phyloP scores from a whole-genome alignment of 2,888 invertebrate species.

The Rhagophthalmus giganteus region DNA sequence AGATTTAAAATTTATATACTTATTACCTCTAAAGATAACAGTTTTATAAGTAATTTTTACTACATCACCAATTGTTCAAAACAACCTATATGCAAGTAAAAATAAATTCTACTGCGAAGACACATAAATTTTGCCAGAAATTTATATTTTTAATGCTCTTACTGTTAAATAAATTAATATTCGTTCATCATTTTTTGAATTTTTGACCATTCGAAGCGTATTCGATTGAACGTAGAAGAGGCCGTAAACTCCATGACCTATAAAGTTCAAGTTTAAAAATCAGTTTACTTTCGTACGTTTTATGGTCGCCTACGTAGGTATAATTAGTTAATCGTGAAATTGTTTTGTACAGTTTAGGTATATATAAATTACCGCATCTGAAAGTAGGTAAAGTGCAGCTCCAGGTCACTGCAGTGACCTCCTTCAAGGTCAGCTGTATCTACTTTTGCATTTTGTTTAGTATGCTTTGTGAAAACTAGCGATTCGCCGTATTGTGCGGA shows the following conservation, averaged over 20 bases:
- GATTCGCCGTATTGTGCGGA: too few relatives aligned
- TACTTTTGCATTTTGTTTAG: conserved; percentile 39
- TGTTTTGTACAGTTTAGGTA: conserved; percentile 18
- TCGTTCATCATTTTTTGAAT: neutral
- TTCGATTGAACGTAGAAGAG: neutral
- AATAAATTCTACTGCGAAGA: neutral
- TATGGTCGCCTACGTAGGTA: neutral
- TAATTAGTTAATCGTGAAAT: conserved; percentile 1
- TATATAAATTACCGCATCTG: conserved; percentile 33
- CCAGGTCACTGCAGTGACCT: conserved; percentile 53
- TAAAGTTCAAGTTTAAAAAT: neutral
- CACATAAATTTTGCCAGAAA: neutral
- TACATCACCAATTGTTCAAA: neutral
- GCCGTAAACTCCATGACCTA: neutral
- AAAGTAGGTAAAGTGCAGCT: conserved; percentile 53
- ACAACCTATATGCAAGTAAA: neutral
- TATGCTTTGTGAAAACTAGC: too few relatives aligned
- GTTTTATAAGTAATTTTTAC: too few relatives aligned
- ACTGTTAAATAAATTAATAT: neutral
- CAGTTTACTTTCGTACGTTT: neutral
- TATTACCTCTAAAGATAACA: too few relatives aligned
- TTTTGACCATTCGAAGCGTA: neutral
- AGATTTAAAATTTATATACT: too few relatives aligned
- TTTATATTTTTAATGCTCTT: neutral
- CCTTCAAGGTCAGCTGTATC: conserved; percentile 52